Evolutionary conservation across 2,113 vertebrate genomes (phyloP).

Genomic region (Lophochroa leadbeateri): DNA sequence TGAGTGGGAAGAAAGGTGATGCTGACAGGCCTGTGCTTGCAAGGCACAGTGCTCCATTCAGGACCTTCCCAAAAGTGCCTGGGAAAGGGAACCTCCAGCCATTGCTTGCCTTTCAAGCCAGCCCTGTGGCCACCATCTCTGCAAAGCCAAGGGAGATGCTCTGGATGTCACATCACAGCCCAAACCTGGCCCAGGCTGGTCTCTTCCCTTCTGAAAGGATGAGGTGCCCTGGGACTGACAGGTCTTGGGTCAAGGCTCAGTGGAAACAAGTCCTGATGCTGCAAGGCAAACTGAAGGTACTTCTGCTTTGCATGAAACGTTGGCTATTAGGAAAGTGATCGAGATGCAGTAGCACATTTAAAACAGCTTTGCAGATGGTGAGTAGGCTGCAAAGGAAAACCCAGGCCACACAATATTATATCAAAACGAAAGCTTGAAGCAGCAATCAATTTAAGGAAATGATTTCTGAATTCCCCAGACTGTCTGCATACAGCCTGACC

Average conservation of each 20-base stretch:
- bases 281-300: neutral
- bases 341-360: neutral
- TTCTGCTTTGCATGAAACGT: neutral
- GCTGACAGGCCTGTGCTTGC: neutral
- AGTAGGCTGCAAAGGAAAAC: neutral
- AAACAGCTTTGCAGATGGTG: constrained; percentile 4
- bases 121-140: neutral
- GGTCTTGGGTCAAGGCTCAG: neutral
- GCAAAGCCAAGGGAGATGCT: neutral
- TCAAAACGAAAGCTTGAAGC: neutral
- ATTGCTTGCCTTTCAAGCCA: neutral
- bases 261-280: neutral
- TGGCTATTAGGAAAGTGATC: neutral
- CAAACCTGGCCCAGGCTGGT: neutral
- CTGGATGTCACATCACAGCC: neutral
- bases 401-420: neutral
- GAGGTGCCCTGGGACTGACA: neutral
- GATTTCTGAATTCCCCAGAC: neutral
- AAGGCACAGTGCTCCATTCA: neutral
- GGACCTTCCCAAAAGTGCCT: neutral
- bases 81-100: neutral
- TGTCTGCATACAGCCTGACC: neutral
- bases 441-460: constrained; percentile 28
- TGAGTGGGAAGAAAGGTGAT: neutral
- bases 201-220: neutral